Percentiles rank a stretch among this genome's conserved stretches.
Evolutionary conservation across 2,797 vertebrate species (phyloP).

Genomic region (Enteromius viviparus): DNA sequence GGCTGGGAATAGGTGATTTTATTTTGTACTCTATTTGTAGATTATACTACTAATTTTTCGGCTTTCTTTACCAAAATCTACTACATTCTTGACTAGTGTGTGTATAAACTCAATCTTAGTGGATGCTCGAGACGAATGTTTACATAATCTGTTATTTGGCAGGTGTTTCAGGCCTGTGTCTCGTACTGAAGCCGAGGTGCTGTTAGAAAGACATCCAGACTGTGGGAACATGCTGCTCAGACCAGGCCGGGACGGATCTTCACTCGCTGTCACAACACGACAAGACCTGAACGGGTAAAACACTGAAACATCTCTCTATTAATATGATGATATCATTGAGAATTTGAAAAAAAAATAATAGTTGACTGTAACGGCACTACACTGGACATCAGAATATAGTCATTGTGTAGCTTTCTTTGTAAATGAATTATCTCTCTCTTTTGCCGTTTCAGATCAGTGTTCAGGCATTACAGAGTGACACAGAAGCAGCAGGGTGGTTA

Average conservation of each 20-base stretch:
- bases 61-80: not conserved
- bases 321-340: too few species aligned
- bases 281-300: constrained; percentile 82
- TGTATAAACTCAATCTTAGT: not conserved
- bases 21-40: not conserved
- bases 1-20: not conserved
- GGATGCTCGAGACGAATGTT: not conserved
- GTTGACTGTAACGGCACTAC: too few species aligned
- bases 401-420: not conserved
- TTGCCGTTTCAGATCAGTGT: constrained; percentile 69
- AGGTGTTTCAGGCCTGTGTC: constrained; percentile 87
- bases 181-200: constrained; percentile 83
- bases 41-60: not conserved
- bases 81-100: not conserved
- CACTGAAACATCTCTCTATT: too few species aligned
- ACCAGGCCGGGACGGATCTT: constrained; percentile 80
- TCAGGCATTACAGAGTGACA: constrained; percentile 88
- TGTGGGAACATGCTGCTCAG: constrained; percentile 85
- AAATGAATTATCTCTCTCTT: not conserved
- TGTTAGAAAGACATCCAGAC: constrained; percentile 82
- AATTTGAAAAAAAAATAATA: too few species aligned
- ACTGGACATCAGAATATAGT: not conserved
- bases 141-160: constrained; percentile 13
- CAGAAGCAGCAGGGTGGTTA: constrained; percentile 79
- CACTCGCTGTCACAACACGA: constrained; percentile 81